Evolutionary conservation across 2,888 invertebrate species (phyloP).

Genomic region (Pseudanteris insignis): DNA sequence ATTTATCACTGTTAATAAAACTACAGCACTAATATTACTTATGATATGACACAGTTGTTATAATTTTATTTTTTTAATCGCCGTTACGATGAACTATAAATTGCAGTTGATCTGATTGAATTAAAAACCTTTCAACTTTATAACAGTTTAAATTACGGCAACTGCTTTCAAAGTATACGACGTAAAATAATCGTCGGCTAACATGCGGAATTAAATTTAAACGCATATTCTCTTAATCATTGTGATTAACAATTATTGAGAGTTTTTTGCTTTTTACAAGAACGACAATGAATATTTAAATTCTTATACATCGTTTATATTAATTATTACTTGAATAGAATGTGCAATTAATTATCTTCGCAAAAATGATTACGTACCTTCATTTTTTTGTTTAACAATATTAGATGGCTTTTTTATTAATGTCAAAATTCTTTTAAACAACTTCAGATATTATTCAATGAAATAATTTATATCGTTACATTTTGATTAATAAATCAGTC

Average conservation of each 20-base stretch:
- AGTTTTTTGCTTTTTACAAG: not conserved
- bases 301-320: not conserved
- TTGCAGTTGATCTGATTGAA: conserved; percentile 27
- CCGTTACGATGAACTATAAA: conserved; percentile 22
- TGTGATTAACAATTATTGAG: not conserved
- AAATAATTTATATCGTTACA: no score
- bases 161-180: conserved; percentile 13
- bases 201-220: not conserved
- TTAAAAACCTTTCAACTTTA: conserved; percentile 31
- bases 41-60: conserved; percentile 28
- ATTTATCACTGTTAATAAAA: conserved; percentile 34
- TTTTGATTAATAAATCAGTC: no score
- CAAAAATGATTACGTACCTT: no score
- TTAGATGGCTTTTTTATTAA: no score
- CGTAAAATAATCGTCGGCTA: not conserved
- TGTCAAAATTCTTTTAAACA: no score
- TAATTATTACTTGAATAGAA: no score
- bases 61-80: conserved; percentile 31
- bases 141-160: conserved; percentile 26
- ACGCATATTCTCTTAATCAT: not conserved
- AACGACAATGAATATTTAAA: not conserved
- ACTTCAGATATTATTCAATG: no score
- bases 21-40: conserved; percentile 24
- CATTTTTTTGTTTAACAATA: no score
- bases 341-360: no score